phyloP scores from a whole-genome alignment of 2,113 vertebrate genomes.

The Psittacula cyanocephala region DNA sequence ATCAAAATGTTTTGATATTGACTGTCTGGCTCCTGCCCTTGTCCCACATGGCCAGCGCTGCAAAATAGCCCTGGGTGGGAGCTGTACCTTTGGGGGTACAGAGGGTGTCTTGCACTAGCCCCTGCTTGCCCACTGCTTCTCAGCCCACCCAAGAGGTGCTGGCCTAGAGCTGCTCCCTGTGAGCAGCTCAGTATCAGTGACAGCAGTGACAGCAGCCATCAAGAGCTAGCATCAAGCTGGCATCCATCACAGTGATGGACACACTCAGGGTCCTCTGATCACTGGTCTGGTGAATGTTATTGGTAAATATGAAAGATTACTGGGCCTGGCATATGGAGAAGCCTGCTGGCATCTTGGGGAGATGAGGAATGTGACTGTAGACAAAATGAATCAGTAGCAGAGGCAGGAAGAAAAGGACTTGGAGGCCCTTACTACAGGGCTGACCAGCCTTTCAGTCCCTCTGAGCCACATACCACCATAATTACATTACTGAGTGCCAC shows the following conservation, averaged over 20 bases:
- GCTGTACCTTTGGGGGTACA: background rate
- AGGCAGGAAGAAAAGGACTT: background rate
- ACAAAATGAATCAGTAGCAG: background rate
- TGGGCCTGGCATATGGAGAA: background rate
- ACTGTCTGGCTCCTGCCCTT: background rate
- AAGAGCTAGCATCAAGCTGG: background rate
- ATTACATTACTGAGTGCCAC: fast-evolving
- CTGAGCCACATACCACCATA: background rate
- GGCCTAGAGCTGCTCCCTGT: background rate
- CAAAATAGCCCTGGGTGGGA: background rate
- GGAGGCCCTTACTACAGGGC: background rate
- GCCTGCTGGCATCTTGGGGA: background rate
- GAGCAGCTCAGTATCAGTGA: background rate
- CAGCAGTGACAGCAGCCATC: background rate
- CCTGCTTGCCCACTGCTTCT: background rate
- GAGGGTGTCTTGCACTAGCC: background rate
- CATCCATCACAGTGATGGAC: background rate
- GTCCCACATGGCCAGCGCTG: background rate
- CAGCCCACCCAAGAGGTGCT: fast-evolving
- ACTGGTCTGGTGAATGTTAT: background rate
- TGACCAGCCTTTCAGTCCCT: background rate
- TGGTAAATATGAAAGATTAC: background rate
- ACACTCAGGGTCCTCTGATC: background rate
- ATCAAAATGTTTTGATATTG: background rate
- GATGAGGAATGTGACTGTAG: background rate